A percentile compares a stretch with the other conserved stretches of the same genome.
Evolutionary conservation across 2,113 vertebrate genomes (phyloP).

Genomic region (Nothocercus julius): DNA sequence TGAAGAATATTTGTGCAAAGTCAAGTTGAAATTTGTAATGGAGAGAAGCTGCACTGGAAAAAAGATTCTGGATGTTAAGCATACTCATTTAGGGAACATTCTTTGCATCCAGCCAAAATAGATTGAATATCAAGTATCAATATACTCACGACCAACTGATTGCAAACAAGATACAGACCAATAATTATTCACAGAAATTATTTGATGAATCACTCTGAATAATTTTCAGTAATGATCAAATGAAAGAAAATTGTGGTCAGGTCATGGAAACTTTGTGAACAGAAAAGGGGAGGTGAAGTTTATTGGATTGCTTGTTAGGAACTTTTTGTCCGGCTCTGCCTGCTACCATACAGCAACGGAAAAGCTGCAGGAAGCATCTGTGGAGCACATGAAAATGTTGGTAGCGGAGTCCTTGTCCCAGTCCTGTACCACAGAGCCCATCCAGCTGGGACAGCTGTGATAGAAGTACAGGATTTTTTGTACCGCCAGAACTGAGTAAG

Average conservation of each 20-base stretch:
- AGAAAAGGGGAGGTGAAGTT: slow-evolving; percentile 36
- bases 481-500: not conserved
- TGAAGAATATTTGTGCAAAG: not conserved
- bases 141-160: slow-evolving; percentile 36
- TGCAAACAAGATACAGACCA: slow-evolving; percentile 42
- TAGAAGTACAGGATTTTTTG: not conserved
- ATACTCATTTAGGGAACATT: not conserved
- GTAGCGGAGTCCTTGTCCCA: not conserved
- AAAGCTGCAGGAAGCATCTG: not conserved
- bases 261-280: slow-evolving; percentile 31
- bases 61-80: slow-evolving; percentile 18
- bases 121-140: slow-evolving; percentile 46
- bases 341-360: not conserved
- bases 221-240: slow-evolving; percentile 27
- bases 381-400: slow-evolving; percentile 16
- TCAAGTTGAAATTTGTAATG: not conserved
- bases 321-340: not conserved
- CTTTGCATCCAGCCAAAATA: slow-evolving; percentile 36
- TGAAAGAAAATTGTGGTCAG: slow-evolving; percentile 46
- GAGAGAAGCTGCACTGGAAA: slow-evolving; percentile 17
- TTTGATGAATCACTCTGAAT: slow-evolving; percentile 33
- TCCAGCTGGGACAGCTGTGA: not conserved
- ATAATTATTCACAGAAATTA: slow-evolving; percentile 44
- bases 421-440: not conserved
- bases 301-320: slow-evolving; percentile 20